These are phyloP conservation scores for Pterocles burchelli DNA, from an alignment of 2,113 vertebrate species.

Conservation along the genomic window DNA sequence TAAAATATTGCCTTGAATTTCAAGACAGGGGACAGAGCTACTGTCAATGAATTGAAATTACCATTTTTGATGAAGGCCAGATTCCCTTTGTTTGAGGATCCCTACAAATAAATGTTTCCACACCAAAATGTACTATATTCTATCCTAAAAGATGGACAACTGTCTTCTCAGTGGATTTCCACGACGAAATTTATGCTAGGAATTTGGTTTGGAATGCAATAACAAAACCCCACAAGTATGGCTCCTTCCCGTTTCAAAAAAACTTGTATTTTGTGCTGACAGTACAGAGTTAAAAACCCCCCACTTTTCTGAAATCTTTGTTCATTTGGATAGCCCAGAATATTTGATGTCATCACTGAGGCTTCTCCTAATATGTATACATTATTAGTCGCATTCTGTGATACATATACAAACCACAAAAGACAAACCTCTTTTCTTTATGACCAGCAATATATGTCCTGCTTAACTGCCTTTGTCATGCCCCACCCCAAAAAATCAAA, in stretches of 20 bases:
- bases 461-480: conserved; percentile 43
- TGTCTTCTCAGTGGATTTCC: background rate
- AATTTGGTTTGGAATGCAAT: conserved; percentile 50
- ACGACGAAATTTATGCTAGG: background rate
- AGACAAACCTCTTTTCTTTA: conserved; percentile 61
- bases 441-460: conserved; percentile 41
- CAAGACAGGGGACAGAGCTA: background rate
- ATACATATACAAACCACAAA: conserved; percentile 52
- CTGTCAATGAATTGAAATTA: background rate
- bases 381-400: conserved; percentile 50
- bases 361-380: conserved; percentile 61
- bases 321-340: conserved; percentile 61
- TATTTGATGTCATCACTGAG: conserved; percentile 61
- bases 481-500: background rate
- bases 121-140: background rate
- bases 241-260: conserved; percentile 58
- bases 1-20: background rate
- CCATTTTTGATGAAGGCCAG: background rate
- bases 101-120: background rate
- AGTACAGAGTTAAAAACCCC: conserved; percentile 40
- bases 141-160: background rate
- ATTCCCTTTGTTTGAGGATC: background rate
- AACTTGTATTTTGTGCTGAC: conserved; percentile 53
- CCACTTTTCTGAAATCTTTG: conserved; percentile 53
- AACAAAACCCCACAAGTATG: conserved; percentile 27